Conservation (phyloP, 2,113 vertebrate species). For the Amphilophus citrinellus region DNA sequence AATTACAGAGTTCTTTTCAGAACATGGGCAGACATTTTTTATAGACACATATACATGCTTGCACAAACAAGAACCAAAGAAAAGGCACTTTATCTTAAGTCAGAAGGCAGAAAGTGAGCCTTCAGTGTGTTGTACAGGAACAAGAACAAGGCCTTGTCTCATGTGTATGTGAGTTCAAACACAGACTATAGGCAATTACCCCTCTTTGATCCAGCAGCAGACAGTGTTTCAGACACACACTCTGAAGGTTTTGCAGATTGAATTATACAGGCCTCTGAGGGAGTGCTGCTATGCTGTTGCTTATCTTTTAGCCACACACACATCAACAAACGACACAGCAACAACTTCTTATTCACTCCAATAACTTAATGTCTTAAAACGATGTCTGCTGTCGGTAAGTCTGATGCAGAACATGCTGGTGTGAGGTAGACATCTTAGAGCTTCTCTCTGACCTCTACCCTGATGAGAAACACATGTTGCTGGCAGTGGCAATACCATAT, state of each 20-base stretch:
- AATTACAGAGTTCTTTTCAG: no score
- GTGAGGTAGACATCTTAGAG: background rate
- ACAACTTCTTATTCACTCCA: constrained; percentile 6
- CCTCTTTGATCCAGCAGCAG: constrained; percentile 34
- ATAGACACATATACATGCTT: no score
- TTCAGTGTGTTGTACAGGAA: background rate
- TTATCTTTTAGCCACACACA: constrained; percentile 40
- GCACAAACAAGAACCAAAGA: background rate
- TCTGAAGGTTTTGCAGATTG: constrained; percentile 28
- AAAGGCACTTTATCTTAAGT: constrained; percentile 10
- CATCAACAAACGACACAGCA: background rate
- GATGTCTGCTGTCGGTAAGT: background rate
- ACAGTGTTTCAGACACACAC: constrained; percentile 34
- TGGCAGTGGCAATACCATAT: background rate
- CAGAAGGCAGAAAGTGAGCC: constrained; percentile 6
- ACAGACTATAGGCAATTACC: constrained; percentile 38
- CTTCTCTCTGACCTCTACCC: background rate
- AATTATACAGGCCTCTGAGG: constrained; percentile 35
- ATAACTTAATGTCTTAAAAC: background rate
- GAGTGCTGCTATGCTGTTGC: background rate
- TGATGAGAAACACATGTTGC: fast-evolving
- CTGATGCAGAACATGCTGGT: background rate
- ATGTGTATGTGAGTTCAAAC: constrained; percentile 40
- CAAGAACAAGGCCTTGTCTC: constrained; percentile 25
- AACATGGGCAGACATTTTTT: no score